Evolutionary conservation across 2,113 vertebrate species (phyloP).

Genomic region (Anser brachyrhynchus): DNA sequence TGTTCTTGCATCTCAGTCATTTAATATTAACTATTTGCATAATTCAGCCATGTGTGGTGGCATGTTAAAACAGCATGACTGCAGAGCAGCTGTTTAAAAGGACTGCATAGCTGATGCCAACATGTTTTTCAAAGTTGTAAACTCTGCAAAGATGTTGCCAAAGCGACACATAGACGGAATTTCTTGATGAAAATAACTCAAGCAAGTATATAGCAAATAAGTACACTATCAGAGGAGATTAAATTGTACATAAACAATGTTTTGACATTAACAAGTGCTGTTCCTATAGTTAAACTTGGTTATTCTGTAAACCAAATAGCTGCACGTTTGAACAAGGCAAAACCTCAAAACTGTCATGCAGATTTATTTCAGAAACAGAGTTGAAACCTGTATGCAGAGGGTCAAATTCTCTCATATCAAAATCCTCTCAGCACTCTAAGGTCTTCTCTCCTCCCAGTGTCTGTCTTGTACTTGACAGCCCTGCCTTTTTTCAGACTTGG

Average conservation of each 20-base stretch:
- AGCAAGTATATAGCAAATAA: slow-evolving; percentile 75
- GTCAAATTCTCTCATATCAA: slow-evolving; percentile 48
- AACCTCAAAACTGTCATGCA: neutral
- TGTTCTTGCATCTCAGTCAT: slow-evolving; percentile 73
- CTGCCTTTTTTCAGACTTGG: slow-evolving; percentile 34
- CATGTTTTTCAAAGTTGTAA: slow-evolving; percentile 87
- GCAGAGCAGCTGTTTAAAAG: slow-evolving; percentile 90
- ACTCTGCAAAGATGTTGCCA: slow-evolving; percentile 88
- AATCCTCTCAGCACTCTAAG: neutral
- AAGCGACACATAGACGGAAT: slow-evolving; percentile 85
- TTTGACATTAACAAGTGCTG: slow-evolving; percentile 56
- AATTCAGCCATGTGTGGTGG: slow-evolving; percentile 85
- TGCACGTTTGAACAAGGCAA: slow-evolving; percentile 28
- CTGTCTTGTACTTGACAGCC: slow-evolving; percentile 7
- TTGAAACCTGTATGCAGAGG: neutral
- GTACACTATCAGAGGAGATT: slow-evolving; percentile 55
- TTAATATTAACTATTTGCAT: slow-evolving; percentile 89
- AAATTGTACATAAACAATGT: slow-evolving; percentile 48
- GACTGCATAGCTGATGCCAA: slow-evolving; percentile 87
- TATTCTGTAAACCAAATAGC: neutral
- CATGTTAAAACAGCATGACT: slow-evolving; percentile 87
- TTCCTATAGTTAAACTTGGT: slow-evolving; percentile 44
- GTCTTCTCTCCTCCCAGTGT: slow-evolving; percentile 11
- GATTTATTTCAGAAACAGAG: slow-evolving; percentile 48
- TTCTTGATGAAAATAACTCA: slow-evolving; percentile 92